A percentile compares a stretch with the other conserved stretches of the same genome.
These are phyloP conservation scores for Antennarius striatus DNA, from an alignment of 2,113 vertebrate species.

Conservation along the genomic window DNA sequence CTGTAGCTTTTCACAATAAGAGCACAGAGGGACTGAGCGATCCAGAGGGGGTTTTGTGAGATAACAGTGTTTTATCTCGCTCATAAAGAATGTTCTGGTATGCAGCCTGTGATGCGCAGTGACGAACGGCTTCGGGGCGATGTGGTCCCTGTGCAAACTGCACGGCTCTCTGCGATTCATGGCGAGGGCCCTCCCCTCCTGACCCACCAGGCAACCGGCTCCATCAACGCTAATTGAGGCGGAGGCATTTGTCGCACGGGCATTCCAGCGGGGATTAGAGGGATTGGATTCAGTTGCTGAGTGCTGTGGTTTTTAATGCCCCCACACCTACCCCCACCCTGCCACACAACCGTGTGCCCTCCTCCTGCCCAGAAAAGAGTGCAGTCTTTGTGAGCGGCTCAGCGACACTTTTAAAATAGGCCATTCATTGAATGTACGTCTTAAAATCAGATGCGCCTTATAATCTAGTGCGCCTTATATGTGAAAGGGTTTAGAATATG, in stretches of 20 bases:
- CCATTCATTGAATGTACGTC: no score
- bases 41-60: constrained; percentile 30
- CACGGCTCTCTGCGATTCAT: constrained; percentile 1
- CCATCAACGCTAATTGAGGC: constrained; percentile 63
- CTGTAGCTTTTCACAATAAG: constrained; percentile 18
- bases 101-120: constrained; percentile 38
- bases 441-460: no score
- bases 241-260: constrained; percentile 52
- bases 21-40: constrained; percentile 6
- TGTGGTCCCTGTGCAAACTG: constrained; percentile 17
- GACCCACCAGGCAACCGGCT: constrained; percentile 49
- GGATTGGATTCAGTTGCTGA: constrained; percentile 79
- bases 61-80: constrained; percentile 54
- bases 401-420: background rate
- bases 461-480: no score
- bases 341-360: constrained; percentile 6
- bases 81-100: constrained; percentile 57
- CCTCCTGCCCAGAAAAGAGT: constrained; percentile 58
- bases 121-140: constrained; percentile 4
- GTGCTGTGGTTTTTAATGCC: constrained; percentile 72
- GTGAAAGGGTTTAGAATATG: no score
- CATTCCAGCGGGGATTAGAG: constrained; percentile 78
- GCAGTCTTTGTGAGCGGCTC: constrained; percentile 66
- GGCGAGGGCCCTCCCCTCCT: constrained; percentile 38
- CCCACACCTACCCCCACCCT: constrained; percentile 29